phyloP scores from a whole-genome alignment of 2,888 invertebrate genomes.

The Calephelis perditalis region DNA sequence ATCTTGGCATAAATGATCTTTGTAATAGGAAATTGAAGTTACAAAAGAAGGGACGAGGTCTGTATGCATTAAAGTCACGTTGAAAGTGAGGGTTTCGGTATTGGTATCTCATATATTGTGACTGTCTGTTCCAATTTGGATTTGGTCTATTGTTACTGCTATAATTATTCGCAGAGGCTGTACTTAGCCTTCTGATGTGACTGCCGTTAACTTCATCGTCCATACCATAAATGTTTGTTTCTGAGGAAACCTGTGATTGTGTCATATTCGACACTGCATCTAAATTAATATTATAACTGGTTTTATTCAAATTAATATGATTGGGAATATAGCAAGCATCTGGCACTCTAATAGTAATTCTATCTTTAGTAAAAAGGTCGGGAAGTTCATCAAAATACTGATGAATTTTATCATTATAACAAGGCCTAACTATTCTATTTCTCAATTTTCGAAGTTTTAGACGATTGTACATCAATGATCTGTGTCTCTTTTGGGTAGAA shows the following conservation, averaged over 20 bases:
- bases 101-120: conserved; percentile 33
- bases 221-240: conserved; percentile 36
- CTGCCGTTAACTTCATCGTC: conserved; percentile 47
- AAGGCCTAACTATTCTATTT: conserved; percentile 37
- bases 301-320: conserved; percentile 48
- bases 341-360: conserved; percentile 47
- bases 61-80: conserved; percentile 37
- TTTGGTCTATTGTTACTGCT: conserved; percentile 16
- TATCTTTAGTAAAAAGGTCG: conserved; percentile 41
- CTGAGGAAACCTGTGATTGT: conserved; percentile 28
- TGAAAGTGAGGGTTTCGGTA: conserved; percentile 17
- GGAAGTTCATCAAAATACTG: conserved; percentile 46
- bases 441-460: conserved; percentile 40
- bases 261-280: conserved; percentile 38
- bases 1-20: conserved; percentile 38
- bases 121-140: conserved; percentile 26
- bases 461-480: conserved; percentile 17
- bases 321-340: conserved; percentile 47
- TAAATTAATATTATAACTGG: conserved; percentile 48
- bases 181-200: conserved; percentile 43
- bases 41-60: conserved; percentile 38
- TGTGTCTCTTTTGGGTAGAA: conserved; percentile 6
- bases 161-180: conserved; percentile 26
- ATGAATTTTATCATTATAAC: conserved; percentile 32
- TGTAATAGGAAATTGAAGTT: conserved; percentile 43